phyloP scores from a whole-genome alignment of 2,888 invertebrate species.

The Muschampia plurimacula region DNA sequence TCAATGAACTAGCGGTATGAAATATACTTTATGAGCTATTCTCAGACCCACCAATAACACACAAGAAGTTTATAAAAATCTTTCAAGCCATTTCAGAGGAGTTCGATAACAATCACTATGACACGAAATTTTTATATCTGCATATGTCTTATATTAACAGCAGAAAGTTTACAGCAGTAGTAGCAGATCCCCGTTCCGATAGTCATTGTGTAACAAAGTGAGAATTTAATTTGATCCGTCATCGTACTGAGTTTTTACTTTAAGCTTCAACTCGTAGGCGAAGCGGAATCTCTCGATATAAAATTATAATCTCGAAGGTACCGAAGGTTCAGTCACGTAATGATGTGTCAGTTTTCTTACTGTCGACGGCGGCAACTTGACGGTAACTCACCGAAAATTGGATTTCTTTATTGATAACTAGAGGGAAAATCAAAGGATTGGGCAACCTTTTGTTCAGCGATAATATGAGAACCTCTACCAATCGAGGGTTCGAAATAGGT shows the following conservation, averaged over 20 bases:
- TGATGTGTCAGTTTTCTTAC: slow-evolving; percentile 71
- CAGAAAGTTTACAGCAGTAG: too few relatives aligned
- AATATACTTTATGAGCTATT: too few relatives aligned
- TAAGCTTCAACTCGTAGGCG: background rate
- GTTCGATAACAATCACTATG: too few relatives aligned
- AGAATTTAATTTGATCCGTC: slow-evolving; percentile 21
- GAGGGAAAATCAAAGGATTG: slow-evolving; percentile 53
- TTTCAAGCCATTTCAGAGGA: too few relatives aligned
- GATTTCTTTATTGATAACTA: slow-evolving; percentile 69
- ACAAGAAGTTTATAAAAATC: too few relatives aligned
- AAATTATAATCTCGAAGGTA: slow-evolving; percentile 63
- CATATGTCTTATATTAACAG: too few relatives aligned
- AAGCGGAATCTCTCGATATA: slow-evolving; percentile 47
- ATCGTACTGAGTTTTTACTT: slow-evolving; percentile 11
- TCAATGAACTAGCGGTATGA: too few relatives aligned
- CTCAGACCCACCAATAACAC: too few relatives aligned
- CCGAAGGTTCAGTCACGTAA: slow-evolving; percentile 73
- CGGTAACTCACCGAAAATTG: slow-evolving; percentile 63
- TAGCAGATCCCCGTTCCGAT: too few relatives aligned
- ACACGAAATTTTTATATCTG: too few relatives aligned
- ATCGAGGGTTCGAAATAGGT: slow-evolving; percentile 19
- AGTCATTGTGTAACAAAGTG: background rate
- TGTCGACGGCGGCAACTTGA: slow-evolving; percentile 51
- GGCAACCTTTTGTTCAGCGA: slow-evolving; percentile 25
- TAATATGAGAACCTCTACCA: slow-evolving; percentile 25